Conservation (phyloP, 2,797 vertebrate species). For the Sebastes umbrosus region DNA sequence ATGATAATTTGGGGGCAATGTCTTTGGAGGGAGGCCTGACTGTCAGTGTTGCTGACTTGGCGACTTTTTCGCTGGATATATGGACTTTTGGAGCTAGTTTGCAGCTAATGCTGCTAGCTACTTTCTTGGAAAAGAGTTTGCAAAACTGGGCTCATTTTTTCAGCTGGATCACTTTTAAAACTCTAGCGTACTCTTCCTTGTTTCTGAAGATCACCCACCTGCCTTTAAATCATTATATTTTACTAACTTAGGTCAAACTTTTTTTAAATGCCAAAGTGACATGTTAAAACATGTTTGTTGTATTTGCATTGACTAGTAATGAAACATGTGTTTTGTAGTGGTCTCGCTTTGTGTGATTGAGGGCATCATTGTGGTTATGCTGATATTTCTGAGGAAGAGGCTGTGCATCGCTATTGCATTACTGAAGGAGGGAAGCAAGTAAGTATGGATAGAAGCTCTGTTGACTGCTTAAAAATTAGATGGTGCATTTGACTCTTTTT, state of each 20-base stretch:
- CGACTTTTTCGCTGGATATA: no score
- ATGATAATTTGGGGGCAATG: no score
- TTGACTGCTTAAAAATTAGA: not conserved
- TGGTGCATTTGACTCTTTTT: not conserved
- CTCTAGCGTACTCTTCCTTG: not conserved
- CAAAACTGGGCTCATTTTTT: no score
- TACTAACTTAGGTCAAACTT: not conserved
- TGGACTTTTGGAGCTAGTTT: no score
- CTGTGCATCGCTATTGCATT: conserved; percentile 91
- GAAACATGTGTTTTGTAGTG: conserved; percentile 80
- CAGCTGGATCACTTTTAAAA: no score
- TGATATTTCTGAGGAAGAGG: conserved; percentile 91
- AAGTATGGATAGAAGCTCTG: conserved; percentile 29
- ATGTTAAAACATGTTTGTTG: not conserved
- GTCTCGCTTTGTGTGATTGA: conserved; percentile 87
- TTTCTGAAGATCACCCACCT: no score
- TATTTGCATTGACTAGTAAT: not conserved
- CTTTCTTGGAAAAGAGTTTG: no score
- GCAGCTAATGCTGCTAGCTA: no score
- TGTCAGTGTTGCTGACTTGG: no score
- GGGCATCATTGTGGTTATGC: conserved; percentile 84
- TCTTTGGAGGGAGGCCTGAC: no score
- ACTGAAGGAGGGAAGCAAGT: conserved; percentile 96
- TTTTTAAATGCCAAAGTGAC: not conserved
- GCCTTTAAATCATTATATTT: not conserved